These are phyloP conservation scores for Caenorhabditis sp. DNA, from an alignment of 2,888 invertebrate species.

Conservation along the genomic window DNA sequence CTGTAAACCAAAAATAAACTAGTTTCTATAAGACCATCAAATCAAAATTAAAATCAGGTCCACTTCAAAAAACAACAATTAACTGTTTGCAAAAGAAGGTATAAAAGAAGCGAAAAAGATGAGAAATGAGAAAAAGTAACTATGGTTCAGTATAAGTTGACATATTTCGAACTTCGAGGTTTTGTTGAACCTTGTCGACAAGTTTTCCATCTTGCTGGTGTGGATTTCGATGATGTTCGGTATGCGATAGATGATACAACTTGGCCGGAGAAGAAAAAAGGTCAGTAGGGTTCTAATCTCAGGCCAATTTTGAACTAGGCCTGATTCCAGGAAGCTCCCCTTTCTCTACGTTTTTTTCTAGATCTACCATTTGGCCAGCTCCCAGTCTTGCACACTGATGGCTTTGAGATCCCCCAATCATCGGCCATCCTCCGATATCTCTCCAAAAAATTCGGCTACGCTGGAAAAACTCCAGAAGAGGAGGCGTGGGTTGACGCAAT, in stretches of 20 bases:
- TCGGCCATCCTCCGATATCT: conserved; percentile 36
- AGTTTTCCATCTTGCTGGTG: not conserved
- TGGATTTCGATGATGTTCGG: conserved; percentile 1
- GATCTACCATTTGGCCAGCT: conserved; percentile 31
- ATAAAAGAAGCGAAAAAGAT: too few species aligned
- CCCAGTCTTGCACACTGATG: conserved; percentile 26
- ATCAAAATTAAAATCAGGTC: too few species aligned
- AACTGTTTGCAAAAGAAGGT: too few species aligned
- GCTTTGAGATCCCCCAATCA: conserved; percentile 36
- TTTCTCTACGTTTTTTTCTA: not conserved
- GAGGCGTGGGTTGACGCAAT: conserved; percentile 44
- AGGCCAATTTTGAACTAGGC: too few species aligned
- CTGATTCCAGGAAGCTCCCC: too few species aligned
- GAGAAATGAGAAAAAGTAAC: too few species aligned
- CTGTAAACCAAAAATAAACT: too few species aligned
- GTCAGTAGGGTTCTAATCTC: not conserved
- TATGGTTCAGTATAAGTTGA: conserved; percentile 12
- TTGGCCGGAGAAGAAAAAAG: not conserved
- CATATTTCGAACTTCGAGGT: conserved; percentile 6
- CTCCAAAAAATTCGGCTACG: conserved; percentile 39
- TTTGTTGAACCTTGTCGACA: conserved; percentile 6
- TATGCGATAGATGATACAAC: not conserved
- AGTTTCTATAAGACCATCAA: too few species aligned
- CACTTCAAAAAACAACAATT: too few species aligned
- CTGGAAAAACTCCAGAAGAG: conserved; percentile 42